Evolutionary conservation across 30 jellyfish, hydroid and myxozoan species (phyloP), one percentile per base, ranked within the genome.

Genomic region (Aurelia sp.): DNA sequence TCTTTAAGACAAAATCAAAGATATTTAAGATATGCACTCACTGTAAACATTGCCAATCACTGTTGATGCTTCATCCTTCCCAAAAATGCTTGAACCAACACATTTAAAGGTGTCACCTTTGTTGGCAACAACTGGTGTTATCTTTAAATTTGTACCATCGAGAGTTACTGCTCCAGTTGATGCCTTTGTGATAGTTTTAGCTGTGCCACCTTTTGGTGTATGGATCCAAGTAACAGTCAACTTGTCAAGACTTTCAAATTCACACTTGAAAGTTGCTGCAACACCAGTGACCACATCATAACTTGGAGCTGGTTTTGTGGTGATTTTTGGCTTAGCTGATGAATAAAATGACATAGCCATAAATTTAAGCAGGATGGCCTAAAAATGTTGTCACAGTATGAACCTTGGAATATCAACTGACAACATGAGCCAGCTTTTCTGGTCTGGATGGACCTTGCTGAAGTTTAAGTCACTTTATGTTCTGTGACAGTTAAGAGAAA

Each of bases 61-160:
- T 17, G 91, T 68, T 44, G 55, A 44, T 44, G 55, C 55, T 13
- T 44, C 55, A 44, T 7, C 55, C 55, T 44, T 44, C 55, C 55
- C 55, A 44, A 69, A 82, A 4, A 11, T 57, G 51, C 73, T 82
- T n/a, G 19, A 6, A 13, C 85, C 91, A 37, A 31, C 48, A 47
- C 91, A 82, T 16, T 57, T 65, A 17, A 62, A 23, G 5, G 72
- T 8, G 33, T 74, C 91, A 17, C 80, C 91, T 58, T 82, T 78
- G 50, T 50, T 74, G 4, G 27, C 31, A 15, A 65, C 52, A 16
- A 74, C 78, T 9, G 75, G 19, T 23, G 71, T 37, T 19, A 82
- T 71, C 7, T 70, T 82, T 69, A 82, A 62, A 70, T 71, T 82
- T 71, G 85, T 71, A 6, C 83, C 85, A 55, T 57, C 76, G 53